Base-by-base conservation (phyloP, 2,113 vertebrate genomes). In the Prolemur simus region DNA sequence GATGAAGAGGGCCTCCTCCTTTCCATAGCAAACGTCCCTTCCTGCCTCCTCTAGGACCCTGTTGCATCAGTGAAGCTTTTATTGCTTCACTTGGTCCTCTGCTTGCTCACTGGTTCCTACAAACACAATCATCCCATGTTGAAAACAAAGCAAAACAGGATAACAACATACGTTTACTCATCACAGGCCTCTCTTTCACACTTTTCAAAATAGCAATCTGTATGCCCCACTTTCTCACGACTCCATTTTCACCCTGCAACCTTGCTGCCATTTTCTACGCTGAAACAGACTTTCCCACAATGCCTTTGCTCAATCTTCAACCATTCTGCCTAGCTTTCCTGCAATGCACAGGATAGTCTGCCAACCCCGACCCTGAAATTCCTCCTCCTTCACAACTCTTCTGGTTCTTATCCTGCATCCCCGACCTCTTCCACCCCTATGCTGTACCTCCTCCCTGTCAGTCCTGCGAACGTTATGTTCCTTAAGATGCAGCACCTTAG, bases 171-270 rank as follows among this genome's bases (percentile, higher is more conserved):
- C 32, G 2, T 3, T 32, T 34, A 3, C 1, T 58, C 63, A 25
- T 45, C 63, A 14, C 1, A 71, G 45, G 25, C 27, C 45, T 37
- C 34, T 54, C 21, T 34, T 17, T 14, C 5, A 32, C 17, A 6
- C 10, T 45, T 54, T 27, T 20, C 74, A 49, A 4, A 83, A 69
- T 0, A 27, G 89, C 47, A 21, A 8, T 14, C 12, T 17, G 10
- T 34, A 52, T 1, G 1, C 1, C 17, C 45, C 17, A n/a, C 60
- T 34, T 42, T 11, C 73, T 27, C 5, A 64, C 0, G 1, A 25
- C 63, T 42, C 60, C 11, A 5, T 39, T 60, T 1, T 23, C 32
- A 15, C 47, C 58, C 13, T 15, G 34, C n/a, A 34, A 17, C 21
- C 69, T 47, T 39, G 68, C 27, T 25, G 21, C 85, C 78, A 15